Percentiles rank a stretch among this genome's conserved stretches.
phyloP scores from a whole-genome alignment of 1,140 invertebrate genomes.

The Eueides isabella region DNA sequence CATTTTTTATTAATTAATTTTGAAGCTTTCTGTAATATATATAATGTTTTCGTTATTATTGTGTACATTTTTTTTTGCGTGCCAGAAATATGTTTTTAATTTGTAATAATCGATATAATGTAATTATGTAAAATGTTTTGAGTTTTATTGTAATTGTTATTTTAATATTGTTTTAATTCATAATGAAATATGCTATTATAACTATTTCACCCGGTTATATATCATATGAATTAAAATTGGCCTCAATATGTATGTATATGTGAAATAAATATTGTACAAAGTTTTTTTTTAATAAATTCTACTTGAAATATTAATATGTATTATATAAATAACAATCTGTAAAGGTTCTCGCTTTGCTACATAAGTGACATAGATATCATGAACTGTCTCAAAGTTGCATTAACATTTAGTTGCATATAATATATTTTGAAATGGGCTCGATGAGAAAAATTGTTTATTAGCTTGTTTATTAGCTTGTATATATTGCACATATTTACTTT shows the following conservation, averaged over 20 bases:
- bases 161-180: neutral
- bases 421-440: neutral
- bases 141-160: neutral
- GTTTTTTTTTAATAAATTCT: neutral
- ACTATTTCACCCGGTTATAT: neutral
- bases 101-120: neutral
- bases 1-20: neutral
- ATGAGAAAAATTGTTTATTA: neutral
- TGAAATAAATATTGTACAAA: neutral
- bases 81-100: neutral
- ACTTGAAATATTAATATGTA: neutral
- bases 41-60: neutral
- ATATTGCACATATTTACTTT: conserved; percentile 10
- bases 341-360: neutral
- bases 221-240: no score
- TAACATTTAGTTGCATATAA: neutral
- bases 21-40: neutral
- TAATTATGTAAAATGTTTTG: neutral
- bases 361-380: neutral
- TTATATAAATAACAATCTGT: conserved; percentile 1
- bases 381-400: neutral
- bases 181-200: neutral
- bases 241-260: neutral
- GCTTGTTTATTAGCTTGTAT: neutral
- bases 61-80: neutral